Conservation (phyloP, 2,888 invertebrate genomes). For the Sceliomorpha sp. region DNA sequence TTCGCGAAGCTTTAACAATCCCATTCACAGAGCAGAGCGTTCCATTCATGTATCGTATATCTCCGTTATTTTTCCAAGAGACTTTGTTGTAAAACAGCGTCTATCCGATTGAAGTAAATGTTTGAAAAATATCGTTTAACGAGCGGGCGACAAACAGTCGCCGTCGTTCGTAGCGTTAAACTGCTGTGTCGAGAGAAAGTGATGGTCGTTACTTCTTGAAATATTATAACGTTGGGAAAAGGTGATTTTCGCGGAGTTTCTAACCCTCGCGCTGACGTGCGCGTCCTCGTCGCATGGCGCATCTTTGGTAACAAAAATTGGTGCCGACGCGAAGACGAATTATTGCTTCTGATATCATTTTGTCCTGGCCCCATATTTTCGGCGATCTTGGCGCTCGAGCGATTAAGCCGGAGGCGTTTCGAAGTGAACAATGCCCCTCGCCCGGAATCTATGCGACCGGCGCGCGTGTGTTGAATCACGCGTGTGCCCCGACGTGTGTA, state of each 20-base stretch:
- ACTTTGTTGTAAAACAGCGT: no score
- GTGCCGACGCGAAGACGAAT: slow-evolving; percentile 53
- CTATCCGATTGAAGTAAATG: no score
- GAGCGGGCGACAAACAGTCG: no score
- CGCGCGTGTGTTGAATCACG: slow-evolving; percentile 55
- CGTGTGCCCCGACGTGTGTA: slow-evolving; percentile 57
- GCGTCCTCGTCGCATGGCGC: slow-evolving; percentile 6
- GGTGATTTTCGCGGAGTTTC: slow-evolving; percentile 11
- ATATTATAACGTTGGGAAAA: no score
- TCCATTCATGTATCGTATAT: no score
- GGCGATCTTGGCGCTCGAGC: slow-evolving; percentile 56
- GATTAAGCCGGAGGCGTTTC: slow-evolving; percentile 57
- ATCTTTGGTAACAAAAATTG: slow-evolving; percentile 36
- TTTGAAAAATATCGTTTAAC: no score
- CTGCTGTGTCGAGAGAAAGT: no score
- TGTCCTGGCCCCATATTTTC: slow-evolving; percentile 61
- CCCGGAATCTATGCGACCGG: slow-evolving; percentile 55
- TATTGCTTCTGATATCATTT: slow-evolving; percentile 62
- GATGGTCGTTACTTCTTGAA: no score
- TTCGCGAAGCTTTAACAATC: no score
- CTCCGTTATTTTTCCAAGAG: no score
- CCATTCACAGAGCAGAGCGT: no score
- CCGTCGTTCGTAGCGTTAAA: no score
- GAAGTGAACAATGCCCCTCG: slow-evolving; percentile 47
- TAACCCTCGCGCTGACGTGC: slow-evolving; percentile 12